Evolutionary conservation across 2,888 invertebrate genomes (phyloP).

Genomic region (Cantharis nigra): DNA sequence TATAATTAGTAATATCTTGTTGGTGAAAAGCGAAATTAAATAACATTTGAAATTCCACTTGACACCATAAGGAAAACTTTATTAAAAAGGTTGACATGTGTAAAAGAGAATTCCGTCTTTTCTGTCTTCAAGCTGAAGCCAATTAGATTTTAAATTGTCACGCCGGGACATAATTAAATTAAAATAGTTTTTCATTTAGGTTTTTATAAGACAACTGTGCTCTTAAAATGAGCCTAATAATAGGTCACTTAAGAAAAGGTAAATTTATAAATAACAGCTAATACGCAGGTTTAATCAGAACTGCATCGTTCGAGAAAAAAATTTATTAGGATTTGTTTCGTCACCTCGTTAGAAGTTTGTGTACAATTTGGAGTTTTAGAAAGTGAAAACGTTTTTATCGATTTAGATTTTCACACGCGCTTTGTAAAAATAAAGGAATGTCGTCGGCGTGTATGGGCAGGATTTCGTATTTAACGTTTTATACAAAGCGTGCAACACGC

Average conservation of each 20-base stretch:
- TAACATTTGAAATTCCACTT: not conserved
- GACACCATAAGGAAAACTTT: slow-evolving; percentile 21
- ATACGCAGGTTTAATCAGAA: slow-evolving; percentile 2
- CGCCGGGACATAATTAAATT: slow-evolving; percentile 28
- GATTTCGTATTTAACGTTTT: not conserved
- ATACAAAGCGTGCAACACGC: not conserved
- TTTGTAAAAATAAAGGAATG: not conserved
- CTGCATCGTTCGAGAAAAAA: not conserved
- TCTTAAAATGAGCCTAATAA: slow-evolving; percentile 14
- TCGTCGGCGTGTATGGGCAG: not conserved
- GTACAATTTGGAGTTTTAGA: not conserved
- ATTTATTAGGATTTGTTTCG: slow-evolving; percentile 2
- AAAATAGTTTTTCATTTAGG: slow-evolving; percentile 24
- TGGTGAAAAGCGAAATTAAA: not conserved
- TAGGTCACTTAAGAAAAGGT: slow-evolving; percentile 8
- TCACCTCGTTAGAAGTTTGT: slow-evolving; percentile 3
- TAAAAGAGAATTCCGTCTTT: slow-evolving; percentile 30
- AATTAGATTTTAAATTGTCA: slow-evolving; percentile 34
- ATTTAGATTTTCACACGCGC: not conserved
- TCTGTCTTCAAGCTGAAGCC: slow-evolving; percentile 32
- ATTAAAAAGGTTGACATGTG: slow-evolving; percentile 23
- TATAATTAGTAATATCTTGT: not conserved
- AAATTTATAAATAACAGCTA: slow-evolving; percentile 22
- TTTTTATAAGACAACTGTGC: slow-evolving; percentile 14
- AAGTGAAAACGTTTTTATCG: not conserved